phyloP scores from a whole-genome alignment of 1,140 invertebrate genomes.

The Nasonia vitripennis region DNA sequence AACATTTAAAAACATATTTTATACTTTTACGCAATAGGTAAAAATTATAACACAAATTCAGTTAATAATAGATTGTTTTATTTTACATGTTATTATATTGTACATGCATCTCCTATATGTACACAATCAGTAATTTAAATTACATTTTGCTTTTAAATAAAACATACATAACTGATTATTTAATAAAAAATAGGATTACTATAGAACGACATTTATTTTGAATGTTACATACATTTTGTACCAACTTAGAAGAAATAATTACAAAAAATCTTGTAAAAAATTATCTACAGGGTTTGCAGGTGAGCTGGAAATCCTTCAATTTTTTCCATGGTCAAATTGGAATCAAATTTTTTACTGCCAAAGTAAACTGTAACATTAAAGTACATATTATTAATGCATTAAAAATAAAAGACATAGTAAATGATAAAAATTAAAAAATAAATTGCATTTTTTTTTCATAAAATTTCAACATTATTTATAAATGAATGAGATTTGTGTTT shows the following conservation, averaged over 20 bases:
- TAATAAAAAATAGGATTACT: background rate
- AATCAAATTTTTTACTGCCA: constrained; percentile 70
- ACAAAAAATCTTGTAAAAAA: constrained; percentile 9
- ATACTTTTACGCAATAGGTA: background rate
- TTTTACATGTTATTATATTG: background rate
- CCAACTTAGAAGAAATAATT: background rate
- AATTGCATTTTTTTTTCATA: too few species aligned
- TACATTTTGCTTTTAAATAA: constrained; percentile 10
- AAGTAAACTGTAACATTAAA: constrained; percentile 70
- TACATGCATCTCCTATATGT: background rate
- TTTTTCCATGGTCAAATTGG: background rate
- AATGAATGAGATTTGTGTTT: too few species aligned
- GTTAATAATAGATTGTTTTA: background rate
- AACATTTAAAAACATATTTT: too few species aligned
- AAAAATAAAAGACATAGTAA: background rate
- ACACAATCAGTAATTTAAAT: background rate
- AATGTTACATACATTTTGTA: constrained; percentile 34
- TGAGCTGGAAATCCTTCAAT: constrained; percentile 17
- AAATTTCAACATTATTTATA: too few species aligned
- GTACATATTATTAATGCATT: constrained; percentile 23
- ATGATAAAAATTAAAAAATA: too few species aligned
- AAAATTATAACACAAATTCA: background rate
- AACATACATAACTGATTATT: background rate
- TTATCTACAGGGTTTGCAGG: background rate
- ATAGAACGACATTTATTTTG: constrained; percentile 33